These are phyloP conservation scores for Alouatta palliata DNA, from an alignment of 2,113 vertebrate species.

Conservation along the genomic window DNA sequence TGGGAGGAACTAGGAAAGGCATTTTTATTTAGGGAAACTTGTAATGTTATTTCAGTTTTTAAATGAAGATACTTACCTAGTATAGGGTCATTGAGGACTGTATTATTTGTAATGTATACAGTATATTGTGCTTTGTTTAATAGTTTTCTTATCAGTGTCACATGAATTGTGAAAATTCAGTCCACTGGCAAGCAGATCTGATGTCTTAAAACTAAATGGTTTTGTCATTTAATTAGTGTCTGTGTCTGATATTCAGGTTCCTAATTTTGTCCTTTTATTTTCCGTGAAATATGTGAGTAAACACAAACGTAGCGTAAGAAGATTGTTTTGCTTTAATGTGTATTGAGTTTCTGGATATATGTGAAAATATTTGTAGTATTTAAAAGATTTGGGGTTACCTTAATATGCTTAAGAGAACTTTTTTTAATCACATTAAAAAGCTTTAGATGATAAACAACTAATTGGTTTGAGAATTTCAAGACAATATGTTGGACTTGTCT, in stretches of 20 bases:
- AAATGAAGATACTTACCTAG: background rate
- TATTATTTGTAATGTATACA: background rate
- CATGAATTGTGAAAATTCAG: background rate
- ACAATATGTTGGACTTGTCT: background rate
- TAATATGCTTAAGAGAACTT: background rate
- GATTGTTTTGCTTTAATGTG: background rate
- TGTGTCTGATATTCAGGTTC: background rate
- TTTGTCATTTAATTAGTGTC: background rate
- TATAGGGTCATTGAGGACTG: background rate
- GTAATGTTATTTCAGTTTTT: background rate
- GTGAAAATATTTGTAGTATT: background rate
- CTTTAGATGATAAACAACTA: background rate
- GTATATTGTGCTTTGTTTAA: background rate
- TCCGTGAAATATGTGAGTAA: background rate
- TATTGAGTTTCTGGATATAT: background rate
- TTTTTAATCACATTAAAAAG: background rate
- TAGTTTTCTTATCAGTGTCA: background rate
- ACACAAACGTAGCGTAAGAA: background rate
- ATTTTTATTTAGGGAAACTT: background rate
- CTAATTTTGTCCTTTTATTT: background rate
- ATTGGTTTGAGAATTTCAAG: background rate
- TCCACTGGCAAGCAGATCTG: background rate
- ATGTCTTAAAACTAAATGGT: background rate
- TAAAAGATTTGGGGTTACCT: background rate
- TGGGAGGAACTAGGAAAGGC: background rate